phyloP scores from a whole-genome alignment of 2,888 invertebrate species.

The Opisthograptis luteolata region DNA sequence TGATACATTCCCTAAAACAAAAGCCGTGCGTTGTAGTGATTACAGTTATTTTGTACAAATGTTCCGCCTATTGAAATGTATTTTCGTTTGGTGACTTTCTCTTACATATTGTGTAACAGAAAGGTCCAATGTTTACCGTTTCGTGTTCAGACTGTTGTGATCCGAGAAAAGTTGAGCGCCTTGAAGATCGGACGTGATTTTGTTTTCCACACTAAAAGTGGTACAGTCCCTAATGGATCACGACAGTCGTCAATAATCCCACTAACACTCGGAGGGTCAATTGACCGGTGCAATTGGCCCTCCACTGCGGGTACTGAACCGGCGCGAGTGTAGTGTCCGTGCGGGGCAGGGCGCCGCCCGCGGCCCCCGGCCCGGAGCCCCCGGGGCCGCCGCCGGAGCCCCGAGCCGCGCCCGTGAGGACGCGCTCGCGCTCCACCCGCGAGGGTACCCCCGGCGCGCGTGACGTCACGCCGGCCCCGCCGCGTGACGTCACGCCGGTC shows the following conservation, averaged over 20 bases:
- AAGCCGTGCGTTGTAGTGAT: too few species aligned
- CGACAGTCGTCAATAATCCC: neutral
- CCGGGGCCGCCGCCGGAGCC: constrained; percentile 36
- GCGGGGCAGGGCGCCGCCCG: constrained; percentile 61
- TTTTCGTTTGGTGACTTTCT: neutral
- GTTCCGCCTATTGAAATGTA: neutral
- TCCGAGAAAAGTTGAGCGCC: constrained; percentile 2
- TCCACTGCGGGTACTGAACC: constrained; percentile 61
- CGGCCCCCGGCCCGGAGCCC: constrained; percentile 36
- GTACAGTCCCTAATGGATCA: constrained; percentile 2
- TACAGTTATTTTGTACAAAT: constrained; percentile 22
- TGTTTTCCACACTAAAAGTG: too few species aligned
- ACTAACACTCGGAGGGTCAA: constrained; percentile 52
- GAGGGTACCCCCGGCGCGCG: neutral
- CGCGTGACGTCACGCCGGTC: constrained; percentile 9
- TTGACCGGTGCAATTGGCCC: constrained; percentile 62
- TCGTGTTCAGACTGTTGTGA: constrained; percentile 8
- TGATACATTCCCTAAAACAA: constrained; percentile 46
- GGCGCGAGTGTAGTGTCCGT: constrained; percentile 66
- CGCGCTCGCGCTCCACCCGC: constrained; percentile 8
- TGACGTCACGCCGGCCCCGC: constrained; percentile 62
- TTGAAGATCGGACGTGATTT: too few species aligned
- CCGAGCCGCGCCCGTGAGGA: constrained; percentile 56
- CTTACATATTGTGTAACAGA: constrained; percentile 7
- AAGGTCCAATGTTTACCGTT: constrained; percentile 26